phyloP scores from a whole-genome alignment of 2,797 vertebrate species.

The Numenius phaeopus region DNA sequence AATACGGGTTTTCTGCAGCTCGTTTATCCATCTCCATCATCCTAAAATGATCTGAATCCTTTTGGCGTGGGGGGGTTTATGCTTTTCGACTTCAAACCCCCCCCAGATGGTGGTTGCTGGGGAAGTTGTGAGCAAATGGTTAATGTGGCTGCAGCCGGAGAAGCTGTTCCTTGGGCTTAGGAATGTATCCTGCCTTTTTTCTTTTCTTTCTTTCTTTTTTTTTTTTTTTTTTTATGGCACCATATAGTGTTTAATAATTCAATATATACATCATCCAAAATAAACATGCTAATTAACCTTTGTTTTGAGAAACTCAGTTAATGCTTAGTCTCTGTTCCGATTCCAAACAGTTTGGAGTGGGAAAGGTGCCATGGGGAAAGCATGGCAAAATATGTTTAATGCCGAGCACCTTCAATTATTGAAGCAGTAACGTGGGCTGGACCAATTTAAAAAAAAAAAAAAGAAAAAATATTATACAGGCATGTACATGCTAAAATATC shows the following conservation, averaged over 20 bases:
- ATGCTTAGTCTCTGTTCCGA: conserved; percentile 41
- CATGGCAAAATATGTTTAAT: conserved; percentile 49
- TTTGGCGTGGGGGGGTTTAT: not conserved
- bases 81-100: not conserved
- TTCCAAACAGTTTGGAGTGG: conserved; percentile 60
- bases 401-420: conserved; percentile 63
- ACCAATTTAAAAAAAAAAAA: not conserved
- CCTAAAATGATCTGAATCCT: not conserved
- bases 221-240: not conserved
- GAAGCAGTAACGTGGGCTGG: conserved; percentile 48
- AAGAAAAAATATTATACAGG: not conserved
- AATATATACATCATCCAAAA: conserved; percentile 45
- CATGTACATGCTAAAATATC: conserved; percentile 24
- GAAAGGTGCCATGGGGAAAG: conserved; percentile 58
- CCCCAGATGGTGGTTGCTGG: not conserved
- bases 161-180: not conserved
- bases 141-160: not conserved
- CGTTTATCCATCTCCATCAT: accelerated
- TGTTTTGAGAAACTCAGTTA: conserved; percentile 70
- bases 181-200: not conserved
- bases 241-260: conserved; percentile 57
- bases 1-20: not conserved
- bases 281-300: conserved; percentile 71
- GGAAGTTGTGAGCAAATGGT: not conserved
- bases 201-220: not conserved